Base-by-base conservation (phyloP, 2,113 vertebrate genomes). In the Guaruba guarouba region DNA sequence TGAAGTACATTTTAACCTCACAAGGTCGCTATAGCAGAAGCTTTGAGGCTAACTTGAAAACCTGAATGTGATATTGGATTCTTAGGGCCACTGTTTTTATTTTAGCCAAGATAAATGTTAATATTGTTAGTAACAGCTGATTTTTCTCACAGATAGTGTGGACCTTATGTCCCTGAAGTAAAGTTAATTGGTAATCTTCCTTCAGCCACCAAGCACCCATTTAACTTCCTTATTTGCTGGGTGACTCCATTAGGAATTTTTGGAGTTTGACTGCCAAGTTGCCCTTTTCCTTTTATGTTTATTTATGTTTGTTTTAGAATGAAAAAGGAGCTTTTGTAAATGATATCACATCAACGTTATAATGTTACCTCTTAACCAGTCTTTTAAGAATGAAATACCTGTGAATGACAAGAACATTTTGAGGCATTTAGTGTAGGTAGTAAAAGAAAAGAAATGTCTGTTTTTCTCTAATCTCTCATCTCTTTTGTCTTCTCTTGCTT, bases 111-210 rank as follows among this genome's bases (percentile, higher is more conserved):
- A 24, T 86, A 86, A 82, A 68, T 51, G 48, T 43, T 63, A 70
- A 46, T 92, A 41, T n/a, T 80, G 31, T 92, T 67, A 61, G 9
- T 81, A 86, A 15, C 51, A 57, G 33, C 62, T 84, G 57, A 29
- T 88, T 88, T 86, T 92, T 92, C 49, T 62, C 44, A 59, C 15
- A 82, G 88, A 61, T 84, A 24, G 5, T 28, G 6, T 52, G 20
- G 39, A 16, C 25, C 90, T 70, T 71, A 17, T 66, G 33, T 13
- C 24, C 6, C 7, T 62, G 35, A 68, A 48, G 7, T 70, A 37
- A 90, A 91, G 78, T 85, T 94, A 90, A 67, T 86, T 46, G 35
- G 13, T 75, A 66, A 88, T 82, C 52, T 52, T 78, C 27, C 31
- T 41, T 83, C 52, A 82, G 33, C 6, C 33, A 9, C 13, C 35